A percentile compares a stretch with the other conserved stretches of the same genome.
These are phyloP conservation scores for Platanista minor DNA, from an alignment of 2,113 vertebrate genomes.

Conservation along the genomic window DNA sequence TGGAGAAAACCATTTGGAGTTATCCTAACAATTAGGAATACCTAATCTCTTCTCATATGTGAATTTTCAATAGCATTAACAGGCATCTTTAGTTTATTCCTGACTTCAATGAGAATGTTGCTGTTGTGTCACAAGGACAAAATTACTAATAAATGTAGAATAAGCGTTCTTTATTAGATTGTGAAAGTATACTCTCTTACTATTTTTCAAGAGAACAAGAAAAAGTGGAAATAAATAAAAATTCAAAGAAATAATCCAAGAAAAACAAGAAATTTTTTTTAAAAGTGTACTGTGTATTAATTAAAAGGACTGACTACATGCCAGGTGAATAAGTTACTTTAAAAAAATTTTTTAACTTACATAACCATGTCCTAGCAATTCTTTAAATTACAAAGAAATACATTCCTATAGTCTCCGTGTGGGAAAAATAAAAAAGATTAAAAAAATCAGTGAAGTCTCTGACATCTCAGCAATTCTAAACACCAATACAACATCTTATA, in stretches of 20 bases:
- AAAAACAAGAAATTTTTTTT: not conserved
- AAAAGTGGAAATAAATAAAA: not conserved
- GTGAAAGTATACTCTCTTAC: not conserved
- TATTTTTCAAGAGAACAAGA: not conserved
- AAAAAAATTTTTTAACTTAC: not conserved
- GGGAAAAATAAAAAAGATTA: not conserved
- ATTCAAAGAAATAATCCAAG: not conserved
- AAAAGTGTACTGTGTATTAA: not conserved
- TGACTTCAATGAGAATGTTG: not conserved
- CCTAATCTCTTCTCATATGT: not conserved
- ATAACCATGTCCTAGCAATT: not conserved
- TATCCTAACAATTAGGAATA: not conserved
- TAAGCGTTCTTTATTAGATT: not conserved
- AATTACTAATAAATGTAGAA: not conserved
- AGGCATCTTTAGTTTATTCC: not conserved
- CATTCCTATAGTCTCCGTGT: not conserved
- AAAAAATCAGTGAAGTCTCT: not conserved
- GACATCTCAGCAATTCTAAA: not conserved
- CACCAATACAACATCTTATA: not conserved
- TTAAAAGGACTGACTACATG: not conserved
- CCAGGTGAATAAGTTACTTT: not conserved
- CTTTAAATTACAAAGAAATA: not conserved
- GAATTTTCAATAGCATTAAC: not conserved
- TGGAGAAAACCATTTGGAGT: not conserved
- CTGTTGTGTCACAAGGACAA: not conserved